phyloP scores from a whole-genome alignment of 2,797 vertebrate species.

The Coregonus ussuriensis region DNA sequence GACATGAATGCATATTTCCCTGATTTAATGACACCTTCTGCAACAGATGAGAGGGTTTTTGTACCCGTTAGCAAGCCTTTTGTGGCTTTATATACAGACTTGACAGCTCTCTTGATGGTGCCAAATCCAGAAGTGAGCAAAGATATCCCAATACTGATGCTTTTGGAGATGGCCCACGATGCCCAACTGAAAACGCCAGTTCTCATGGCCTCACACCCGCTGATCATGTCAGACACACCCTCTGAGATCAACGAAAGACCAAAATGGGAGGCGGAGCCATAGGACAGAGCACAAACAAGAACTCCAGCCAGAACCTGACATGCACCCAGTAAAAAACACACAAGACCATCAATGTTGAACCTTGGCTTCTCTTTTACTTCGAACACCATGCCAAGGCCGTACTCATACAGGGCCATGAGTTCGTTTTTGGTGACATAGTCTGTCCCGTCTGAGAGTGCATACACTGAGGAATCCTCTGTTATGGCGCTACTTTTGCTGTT shows the following conservation, averaged over 20 bases:
- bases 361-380: conserved; percentile 45
- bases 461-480: conserved; percentile 33
- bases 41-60: conserved; percentile 29
- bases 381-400: conserved; percentile 46
- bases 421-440: conserved; percentile 31
- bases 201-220: conserved; percentile 38
- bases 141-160: conserved; percentile 39
- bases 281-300: conserved; percentile 31
- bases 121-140: conserved; percentile 37
- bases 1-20: conserved; percentile 26
- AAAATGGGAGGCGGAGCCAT: conserved; percentile 31
- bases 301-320: conserved; percentile 37
- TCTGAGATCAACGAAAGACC: conserved; percentile 41
- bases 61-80: conserved; percentile 35
- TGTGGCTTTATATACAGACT: conserved; percentile 2
- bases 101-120: conserved; percentile 5
- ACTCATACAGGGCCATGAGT: conserved; percentile 39
- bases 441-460: conserved; percentile 11
- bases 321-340: conserved; percentile 35
- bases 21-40: conserved; percentile 28
- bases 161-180: conserved; percentile 48
- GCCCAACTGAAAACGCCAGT: conserved; percentile 41
- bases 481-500: conserved; percentile 10
- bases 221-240: conserved; percentile 44
- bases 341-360: conserved; percentile 35